Base-by-base conservation (phyloP, 2,888 invertebrate genomes). In the Suillia variegata region DNA sequence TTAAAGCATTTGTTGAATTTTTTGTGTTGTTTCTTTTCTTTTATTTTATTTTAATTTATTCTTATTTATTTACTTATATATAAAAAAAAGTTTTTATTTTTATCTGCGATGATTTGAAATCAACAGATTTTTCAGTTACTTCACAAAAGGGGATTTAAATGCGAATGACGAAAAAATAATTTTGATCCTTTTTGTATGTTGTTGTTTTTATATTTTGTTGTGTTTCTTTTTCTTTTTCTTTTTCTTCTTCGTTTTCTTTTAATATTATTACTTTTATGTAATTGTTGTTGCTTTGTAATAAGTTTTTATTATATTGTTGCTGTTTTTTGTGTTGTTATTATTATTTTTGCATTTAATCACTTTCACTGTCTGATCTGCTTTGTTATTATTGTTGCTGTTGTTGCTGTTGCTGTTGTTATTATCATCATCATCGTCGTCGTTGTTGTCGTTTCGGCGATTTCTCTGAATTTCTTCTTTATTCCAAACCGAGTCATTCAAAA, bases 401-500 rank as follows among this genome's bases (percentile, higher is more conserved):
- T 21, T 62, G 58, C 2, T 63, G 53, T 3, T 62, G 54, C 0
- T 67, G 56, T 1, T 65, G 54, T 8, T 66, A 56, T 0, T 63
- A 59, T 49, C 62, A 49, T n/a, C 60, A 45, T 20, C 68, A 65
- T 66, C 69, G 66, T 64, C 65, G 66, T 69, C 68, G 68, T 74
- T 72, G 69, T 69, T 70, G 70, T 73, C 77, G 71, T 71, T 75
- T 74, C 74, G 74, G 73, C 73, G 78, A 78, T 78, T 76, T 76
- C 78, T 75, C 74, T 76, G 75, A 69, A 72, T 74, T 69, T 75
- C 74, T 69, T 75, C 74, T 76, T 78, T 77, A 70, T 79, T 78
- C 78, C 77, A 78, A 74, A 78, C 74, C 70, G 79, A 77, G 72
- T 79, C 79, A 76, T 78, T 79, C 77, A 79, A 78, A 79, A 78